Percentiles rank a stretch among this genome's conserved stretches.
These are phyloP conservation scores for Lagenorhynchus albirostris DNA, from an alignment of 2,113 vertebrate species.

Conservation along the genomic window DNA sequence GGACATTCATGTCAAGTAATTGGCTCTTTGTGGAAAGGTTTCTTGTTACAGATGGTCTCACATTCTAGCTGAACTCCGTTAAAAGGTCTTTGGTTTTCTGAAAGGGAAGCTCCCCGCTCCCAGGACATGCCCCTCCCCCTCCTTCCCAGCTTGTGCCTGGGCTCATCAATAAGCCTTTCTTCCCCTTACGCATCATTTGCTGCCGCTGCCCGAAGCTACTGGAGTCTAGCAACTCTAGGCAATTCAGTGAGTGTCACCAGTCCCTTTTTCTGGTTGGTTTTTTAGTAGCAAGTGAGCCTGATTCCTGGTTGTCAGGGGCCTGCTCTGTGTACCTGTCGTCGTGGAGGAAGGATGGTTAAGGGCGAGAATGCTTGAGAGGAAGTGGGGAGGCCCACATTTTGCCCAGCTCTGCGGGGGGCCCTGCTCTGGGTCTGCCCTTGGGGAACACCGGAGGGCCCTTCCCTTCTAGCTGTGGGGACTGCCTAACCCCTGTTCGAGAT, in stretches of 20 bases:
- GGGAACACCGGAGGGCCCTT: not conserved
- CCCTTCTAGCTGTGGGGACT: accelerated
- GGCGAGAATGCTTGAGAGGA: not conserved
- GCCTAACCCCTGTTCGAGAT: not conserved
- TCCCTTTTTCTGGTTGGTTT: not conserved
- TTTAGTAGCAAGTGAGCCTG: not conserved
- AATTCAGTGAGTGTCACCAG: not conserved
- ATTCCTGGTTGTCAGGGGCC: not conserved
- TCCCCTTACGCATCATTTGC: not conserved
- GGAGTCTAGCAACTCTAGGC: not conserved
- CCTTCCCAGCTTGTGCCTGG: not conserved
- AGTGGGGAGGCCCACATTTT: not conserved
- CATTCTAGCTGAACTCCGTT: constrained; percentile 34
- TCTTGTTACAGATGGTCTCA: constrained; percentile 58
- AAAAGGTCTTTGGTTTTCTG: constrained; percentile 39
- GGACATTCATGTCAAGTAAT: constrained; percentile 36
- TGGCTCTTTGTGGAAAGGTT: constrained; percentile 54
- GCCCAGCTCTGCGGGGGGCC: accelerated
- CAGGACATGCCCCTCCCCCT: accelerated
- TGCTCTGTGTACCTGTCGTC: not conserved
- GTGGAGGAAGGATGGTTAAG: not conserved
- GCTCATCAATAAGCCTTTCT: not conserved
- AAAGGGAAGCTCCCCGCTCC: not conserved
- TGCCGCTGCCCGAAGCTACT: not conserved
- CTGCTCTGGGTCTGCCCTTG: not conserved